These are phyloP conservation scores for Sebastes matsubarae DNA, from an alignment of 2,797 vertebrate species.

Conservation along the genomic window DNA sequence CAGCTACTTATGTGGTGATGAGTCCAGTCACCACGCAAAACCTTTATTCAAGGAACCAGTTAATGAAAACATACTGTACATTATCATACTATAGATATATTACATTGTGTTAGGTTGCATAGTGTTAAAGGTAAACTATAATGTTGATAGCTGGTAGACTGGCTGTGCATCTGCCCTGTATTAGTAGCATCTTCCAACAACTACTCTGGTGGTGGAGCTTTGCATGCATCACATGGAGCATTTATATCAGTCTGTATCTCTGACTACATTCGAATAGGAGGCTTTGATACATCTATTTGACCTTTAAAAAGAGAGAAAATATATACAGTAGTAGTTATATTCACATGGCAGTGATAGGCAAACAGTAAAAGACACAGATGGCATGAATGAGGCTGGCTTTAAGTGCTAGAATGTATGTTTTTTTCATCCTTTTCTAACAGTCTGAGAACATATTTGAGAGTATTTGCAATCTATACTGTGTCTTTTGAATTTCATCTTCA, in stretches of 20 bases:
- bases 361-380: conserved; percentile 48
- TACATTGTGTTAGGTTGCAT: conserved; percentile 27
- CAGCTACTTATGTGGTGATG: conserved; percentile 24
- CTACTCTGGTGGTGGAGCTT: neutral
- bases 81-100: conserved; percentile 36
- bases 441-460: conserved; percentile 32
- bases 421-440: conserved; percentile 12
- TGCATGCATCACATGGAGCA: conserved; percentile 2
- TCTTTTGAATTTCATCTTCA: conserved; percentile 23
- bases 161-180: neutral
- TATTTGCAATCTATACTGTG: conserved; percentile 28
- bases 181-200: conserved; percentile 10
- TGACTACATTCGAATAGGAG: conserved; percentile 34
- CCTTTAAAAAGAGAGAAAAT: conserved; percentile 37
- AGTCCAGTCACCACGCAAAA: conserved; percentile 61
- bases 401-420: conserved; percentile 75
- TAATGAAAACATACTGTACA: conserved; percentile 50
- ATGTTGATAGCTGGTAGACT: conserved; percentile 4
- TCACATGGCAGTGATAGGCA: conserved; percentile 73
- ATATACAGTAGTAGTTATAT: conserved; percentile 64
- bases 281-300: conserved; percentile 23
- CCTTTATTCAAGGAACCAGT: conserved; percentile 64
- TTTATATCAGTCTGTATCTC: conserved; percentile 7
- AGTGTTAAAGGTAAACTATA: conserved; percentile 29
- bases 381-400: conserved; percentile 40